These are phyloP conservation scores for Motacilla alba DNA, from an alignment of 2,113 vertebrate species.

Conservation along the genomic window DNA sequence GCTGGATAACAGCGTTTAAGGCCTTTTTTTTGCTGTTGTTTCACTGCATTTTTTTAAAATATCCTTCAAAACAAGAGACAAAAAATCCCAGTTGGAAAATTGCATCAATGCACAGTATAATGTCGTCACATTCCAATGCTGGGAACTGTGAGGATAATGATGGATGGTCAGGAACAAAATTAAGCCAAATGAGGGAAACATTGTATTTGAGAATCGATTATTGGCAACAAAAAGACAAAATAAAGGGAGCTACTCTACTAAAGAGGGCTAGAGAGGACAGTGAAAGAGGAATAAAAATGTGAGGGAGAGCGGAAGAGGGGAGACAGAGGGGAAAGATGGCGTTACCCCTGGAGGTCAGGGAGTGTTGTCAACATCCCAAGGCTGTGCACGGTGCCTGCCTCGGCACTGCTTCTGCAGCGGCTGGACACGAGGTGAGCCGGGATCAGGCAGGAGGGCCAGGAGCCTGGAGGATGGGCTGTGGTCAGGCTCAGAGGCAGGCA, in stretches of 20 bases:
- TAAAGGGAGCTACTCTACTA: background rate
- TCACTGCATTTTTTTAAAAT: background rate
- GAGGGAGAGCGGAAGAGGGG: background rate
- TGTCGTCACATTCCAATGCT: fast-evolving
- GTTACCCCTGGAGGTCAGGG: fast-evolving
- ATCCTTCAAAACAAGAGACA: background rate
- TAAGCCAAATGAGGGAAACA: background rate
- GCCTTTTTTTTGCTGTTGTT: background rate
- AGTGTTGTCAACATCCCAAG: fast-evolving
- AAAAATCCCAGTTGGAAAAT: background rate
- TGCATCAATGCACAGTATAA: background rate
- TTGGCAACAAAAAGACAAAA: background rate
- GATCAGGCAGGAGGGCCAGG: background rate
- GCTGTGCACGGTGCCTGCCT: no score
- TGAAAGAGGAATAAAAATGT: background rate
- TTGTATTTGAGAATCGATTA: background rate
- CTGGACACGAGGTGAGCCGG: fast-evolving
- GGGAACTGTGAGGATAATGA: background rate
- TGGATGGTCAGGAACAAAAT: fast-evolving
- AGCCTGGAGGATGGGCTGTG: background rate
- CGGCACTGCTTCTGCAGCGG: fast-evolving
- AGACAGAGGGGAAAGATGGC: no score
- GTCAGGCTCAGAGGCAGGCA: background rate
- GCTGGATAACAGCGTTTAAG: background rate
- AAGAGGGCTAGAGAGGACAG: background rate